These are phyloP conservation scores for Telmatochromis sp. DNA, from an alignment of 2,113 vertebrate species.

Conservation along the genomic window DNA sequence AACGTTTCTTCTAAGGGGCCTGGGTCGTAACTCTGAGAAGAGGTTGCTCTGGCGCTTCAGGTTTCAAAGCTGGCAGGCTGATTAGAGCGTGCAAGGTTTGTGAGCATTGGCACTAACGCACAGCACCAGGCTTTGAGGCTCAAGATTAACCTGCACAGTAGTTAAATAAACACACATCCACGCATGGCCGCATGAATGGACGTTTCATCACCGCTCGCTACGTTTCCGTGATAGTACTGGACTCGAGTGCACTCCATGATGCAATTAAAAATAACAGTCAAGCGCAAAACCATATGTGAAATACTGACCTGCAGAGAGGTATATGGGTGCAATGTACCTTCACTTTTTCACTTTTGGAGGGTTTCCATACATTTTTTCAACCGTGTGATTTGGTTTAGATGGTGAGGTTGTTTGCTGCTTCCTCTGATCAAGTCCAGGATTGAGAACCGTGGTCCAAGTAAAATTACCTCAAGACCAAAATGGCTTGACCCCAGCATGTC, in stretches of 20 bases:
- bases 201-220: slow-evolving; percentile 39
- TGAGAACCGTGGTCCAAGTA: neutral
- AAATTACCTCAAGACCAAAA: slow-evolving; percentile 33
- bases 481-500: neutral
- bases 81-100: slow-evolving; percentile 51
- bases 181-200: slow-evolving; percentile 57
- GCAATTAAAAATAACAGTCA: slow-evolving; percentile 45
- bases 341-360: neutral
- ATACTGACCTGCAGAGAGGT: neutral
- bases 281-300: slow-evolving; percentile 14
- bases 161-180: slow-evolving; percentile 61
- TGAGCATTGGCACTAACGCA: slow-evolving; percentile 51
- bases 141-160: slow-evolving; percentile 57
- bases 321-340: neutral
- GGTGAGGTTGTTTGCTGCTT: neutral
- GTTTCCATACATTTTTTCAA: neutral
- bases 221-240: slow-evolving; percentile 33
- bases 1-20: neutral
- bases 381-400: neutral
- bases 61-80: slow-evolving; percentile 57
- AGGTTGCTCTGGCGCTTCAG: slow-evolving; percentile 21
- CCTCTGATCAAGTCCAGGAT: neutral
- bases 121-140: slow-evolving; percentile 49
- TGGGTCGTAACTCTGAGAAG: neutral
- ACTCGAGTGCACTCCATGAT: slow-evolving; percentile 34